These are phyloP conservation scores for Parauchenoglanis ngamensis DNA, from an alignment of 2,797 vertebrate genomes.

Conservation along the genomic window DNA sequence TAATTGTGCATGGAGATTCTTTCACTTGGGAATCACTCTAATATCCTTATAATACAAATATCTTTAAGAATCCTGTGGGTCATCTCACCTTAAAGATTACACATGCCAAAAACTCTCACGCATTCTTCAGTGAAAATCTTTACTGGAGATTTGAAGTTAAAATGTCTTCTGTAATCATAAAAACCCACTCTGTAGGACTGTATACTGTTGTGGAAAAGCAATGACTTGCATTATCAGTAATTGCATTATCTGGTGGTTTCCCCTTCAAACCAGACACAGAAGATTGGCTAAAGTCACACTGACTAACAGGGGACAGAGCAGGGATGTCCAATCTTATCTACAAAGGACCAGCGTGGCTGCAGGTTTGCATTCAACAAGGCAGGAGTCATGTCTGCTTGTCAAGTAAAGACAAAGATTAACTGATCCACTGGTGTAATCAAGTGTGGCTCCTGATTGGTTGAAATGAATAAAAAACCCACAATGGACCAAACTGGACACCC, in stretches of 20 bases:
- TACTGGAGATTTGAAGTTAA: not conserved
- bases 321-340: not conserved
- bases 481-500: not conserved
- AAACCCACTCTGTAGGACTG: not conserved
- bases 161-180: not conserved
- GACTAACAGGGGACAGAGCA: not conserved
- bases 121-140: not conserved
- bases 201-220: not conserved
- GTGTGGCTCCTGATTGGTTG: not conserved
- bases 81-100: not conserved
- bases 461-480: not conserved
- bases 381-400: not conserved
- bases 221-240: not conserved
- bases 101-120: not conserved
- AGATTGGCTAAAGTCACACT: not conserved
- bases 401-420: not conserved
- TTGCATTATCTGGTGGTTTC: not conserved
- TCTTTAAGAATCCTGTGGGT: not conserved
- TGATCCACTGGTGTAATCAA: not conserved
- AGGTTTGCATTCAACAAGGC: not conserved
- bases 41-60: not conserved
- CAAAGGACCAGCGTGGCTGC: not conserved
- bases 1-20: not conserved
- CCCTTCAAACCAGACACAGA: not conserved
- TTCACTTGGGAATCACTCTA: not conserved